Evolutionary conservation across 2,888 invertebrate species (phyloP), one percentile per base, ranked within the genome.

Genomic region (Drosophila glabriapex): DNA sequence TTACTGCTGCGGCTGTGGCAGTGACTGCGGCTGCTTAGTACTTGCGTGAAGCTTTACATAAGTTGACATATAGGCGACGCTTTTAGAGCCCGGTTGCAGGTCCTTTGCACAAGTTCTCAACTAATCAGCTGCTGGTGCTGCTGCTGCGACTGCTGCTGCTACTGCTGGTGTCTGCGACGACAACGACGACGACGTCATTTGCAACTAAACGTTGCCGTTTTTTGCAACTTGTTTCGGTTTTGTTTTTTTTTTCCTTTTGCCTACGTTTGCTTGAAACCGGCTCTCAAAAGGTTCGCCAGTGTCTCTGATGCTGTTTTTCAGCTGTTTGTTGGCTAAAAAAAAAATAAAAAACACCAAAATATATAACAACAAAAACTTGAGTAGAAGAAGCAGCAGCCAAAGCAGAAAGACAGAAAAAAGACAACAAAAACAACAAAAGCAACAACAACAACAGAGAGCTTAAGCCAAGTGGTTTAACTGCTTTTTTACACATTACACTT

Each of bases 11-110:
- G 41, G 28, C 61, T 33, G 68, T 59, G 41, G 55, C 58, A 58
- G 63, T 39, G 56, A 39, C 62, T 52, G 60, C 50, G 58, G 58
- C 49, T 29, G 43, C 29, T 58, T 46, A 50, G 66, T 50, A 53
- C 35, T 46, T 49, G 22, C 49, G 60, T 78, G 69, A 76, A 84
- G 84, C 82, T 85, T 84, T 87, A 85, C 85, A 85, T 87, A 85
- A 87, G 88, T 85, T 85, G 84, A 85, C 88, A 87, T 85, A 66
- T 73, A 70, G 73, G 59, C 61, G 67, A 63, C 75, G 68, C 73
- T 83, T 76, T 85, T 71, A 86, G 85, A 86, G 78, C 84, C 82
- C 83, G 84, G 86, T 78, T 89, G 85, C 89, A 89, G 89, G 89
- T 85, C 85, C 86, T 85, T 81, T 83, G 89, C 83, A 72, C 82